A percentile compares a stretch with the other conserved stretches of the same genome.
These are phyloP conservation scores for Sebastes schlegelii DNA, from an alignment of 2,113 vertebrate species.

Conservation along the genomic window DNA sequence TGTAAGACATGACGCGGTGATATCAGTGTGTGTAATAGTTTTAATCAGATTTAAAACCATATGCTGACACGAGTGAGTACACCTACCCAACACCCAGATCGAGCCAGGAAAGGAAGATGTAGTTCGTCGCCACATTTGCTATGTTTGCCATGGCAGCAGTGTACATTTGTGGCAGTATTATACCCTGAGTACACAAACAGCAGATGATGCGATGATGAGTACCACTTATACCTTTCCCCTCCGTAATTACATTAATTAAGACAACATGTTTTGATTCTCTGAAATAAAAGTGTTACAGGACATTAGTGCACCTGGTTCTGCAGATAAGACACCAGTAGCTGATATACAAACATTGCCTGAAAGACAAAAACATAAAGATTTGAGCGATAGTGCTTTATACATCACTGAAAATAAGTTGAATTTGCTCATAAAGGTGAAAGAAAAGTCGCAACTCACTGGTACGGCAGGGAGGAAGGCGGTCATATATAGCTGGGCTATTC, in stretches of 20 bases:
- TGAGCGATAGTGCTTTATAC: background rate
- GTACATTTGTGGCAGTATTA: constrained; percentile 90
- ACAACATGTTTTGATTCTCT: background rate
- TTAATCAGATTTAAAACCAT: background rate
- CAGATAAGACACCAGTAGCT: constrained; percentile 89
- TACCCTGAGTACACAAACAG: constrained; percentile 82
- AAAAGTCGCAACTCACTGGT: constrained; percentile 87
- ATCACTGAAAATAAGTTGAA: background rate
- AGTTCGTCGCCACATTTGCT: constrained; percentile 87
- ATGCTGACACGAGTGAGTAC: background rate
- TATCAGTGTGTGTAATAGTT: background rate
- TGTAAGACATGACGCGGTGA: constrained; percentile 57
- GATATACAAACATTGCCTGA: constrained; percentile 89
- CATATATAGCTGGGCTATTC: constrained; percentile 93
- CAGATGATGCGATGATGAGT: background rate
- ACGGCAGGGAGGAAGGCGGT: constrained; percentile 91
- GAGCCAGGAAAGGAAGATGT: constrained; percentile 86
- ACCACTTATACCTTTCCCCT: background rate
- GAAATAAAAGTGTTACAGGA: background rate
- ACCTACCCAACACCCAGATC: constrained; percentile 92
- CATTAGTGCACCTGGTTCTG: constrained; percentile 88
- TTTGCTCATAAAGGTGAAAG: background rate
- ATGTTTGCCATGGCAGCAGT: constrained; percentile 87
- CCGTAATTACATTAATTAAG: background rate
- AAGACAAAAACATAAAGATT: constrained; percentile 31